Percentiles rank a stretch among this genome's conserved stretches.
Conservation (phyloP, 2,888 invertebrate genomes). For the Trilocha varians region DNA sequence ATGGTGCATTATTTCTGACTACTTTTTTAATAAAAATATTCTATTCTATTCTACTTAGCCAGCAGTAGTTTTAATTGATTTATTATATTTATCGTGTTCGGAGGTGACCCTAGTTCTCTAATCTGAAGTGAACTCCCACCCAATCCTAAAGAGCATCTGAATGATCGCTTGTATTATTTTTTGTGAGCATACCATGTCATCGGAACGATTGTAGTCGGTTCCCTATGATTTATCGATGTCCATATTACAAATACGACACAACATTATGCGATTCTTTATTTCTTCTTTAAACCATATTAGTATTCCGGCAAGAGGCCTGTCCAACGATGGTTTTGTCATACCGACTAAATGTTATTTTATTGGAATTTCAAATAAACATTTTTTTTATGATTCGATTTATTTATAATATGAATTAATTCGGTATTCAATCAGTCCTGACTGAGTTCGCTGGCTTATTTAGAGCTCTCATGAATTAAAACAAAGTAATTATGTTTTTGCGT, state of each 20-base stretch:
- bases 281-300: constrained; percentile 71
- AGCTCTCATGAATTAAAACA: constrained; percentile 62
- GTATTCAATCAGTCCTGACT: constrained; percentile 52
- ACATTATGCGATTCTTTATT: constrained; percentile 70
- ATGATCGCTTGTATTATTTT: constrained; percentile 69
- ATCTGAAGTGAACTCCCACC: constrained; percentile 51
- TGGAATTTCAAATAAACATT: constrained; percentile 68
- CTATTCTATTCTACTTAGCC: too few species aligned
- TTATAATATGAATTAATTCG: constrained; percentile 58
- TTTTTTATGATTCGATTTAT: constrained; percentile 44
- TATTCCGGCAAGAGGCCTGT: constrained; percentile 68
- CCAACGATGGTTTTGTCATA: constrained; percentile 69
- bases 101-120: constrained; percentile 22
- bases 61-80: constrained; percentile 5
- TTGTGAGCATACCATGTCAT: constrained; percentile 70
- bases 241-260: constrained; percentile 73
- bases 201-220: constrained; percentile 69
- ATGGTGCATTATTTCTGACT: too few species aligned
- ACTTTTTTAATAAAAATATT: too few species aligned
- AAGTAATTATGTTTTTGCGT: constrained; percentile 41
- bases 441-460: constrained; percentile 45
- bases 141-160: constrained; percentile 66
- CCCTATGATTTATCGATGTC: constrained; percentile 72
- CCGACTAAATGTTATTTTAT: constrained; percentile 71
- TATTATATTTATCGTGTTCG: not conserved